Evolutionary conservation across 2,888 invertebrate genomes (phyloP), one percentile per base, ranked within the genome.

Genomic region (Colletes collaris): DNA sequence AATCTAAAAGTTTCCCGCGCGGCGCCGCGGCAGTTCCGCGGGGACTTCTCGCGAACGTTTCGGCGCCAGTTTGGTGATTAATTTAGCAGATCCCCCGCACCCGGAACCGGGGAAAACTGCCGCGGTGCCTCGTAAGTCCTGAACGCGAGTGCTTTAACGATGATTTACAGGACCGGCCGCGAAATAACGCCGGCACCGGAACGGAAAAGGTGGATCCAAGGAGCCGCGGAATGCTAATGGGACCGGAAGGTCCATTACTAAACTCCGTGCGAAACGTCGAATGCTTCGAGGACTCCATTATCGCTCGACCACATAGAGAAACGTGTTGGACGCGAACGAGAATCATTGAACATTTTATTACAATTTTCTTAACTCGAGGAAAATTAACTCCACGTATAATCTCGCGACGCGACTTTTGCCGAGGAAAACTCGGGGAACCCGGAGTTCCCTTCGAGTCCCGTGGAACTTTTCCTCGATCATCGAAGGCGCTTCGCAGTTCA

Each of bases 11-110:
- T 81, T 82, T 68, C 59, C 46, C 73, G 46, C 46, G 40, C 16
- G 46, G 27, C 13, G n/a, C 58, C 13, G 19, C 56, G 35, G 35
- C n/a, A 67, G 50, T 65, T 49, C 50, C 59, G 13, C 10, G 52
- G 44, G 13, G 60, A 68, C 75, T 59, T 65, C 76, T 70, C 67
- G 70, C 65, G 65, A 76, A 70, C 65, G 64, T 79, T 83, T 76
- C 71, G 76, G 72, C 80, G 74, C 67, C 77, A 27, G 80, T 76
- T 58, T 53, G 64, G 70, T 71, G 83, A 84, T 83, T 84, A 83
- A 84, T 84, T 83, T 69, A 60, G 62, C 68, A 52, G 64, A 62
- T 67, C 44, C 13, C 44, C 44, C 44, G 2, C 10, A 6, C 44
- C 10, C 44, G 44, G 2, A 4, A 7, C 40, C 4, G 8, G 56